Conservation (phyloP, 2,113 vertebrate species). For the Hippocampus barbouri region DNA sequence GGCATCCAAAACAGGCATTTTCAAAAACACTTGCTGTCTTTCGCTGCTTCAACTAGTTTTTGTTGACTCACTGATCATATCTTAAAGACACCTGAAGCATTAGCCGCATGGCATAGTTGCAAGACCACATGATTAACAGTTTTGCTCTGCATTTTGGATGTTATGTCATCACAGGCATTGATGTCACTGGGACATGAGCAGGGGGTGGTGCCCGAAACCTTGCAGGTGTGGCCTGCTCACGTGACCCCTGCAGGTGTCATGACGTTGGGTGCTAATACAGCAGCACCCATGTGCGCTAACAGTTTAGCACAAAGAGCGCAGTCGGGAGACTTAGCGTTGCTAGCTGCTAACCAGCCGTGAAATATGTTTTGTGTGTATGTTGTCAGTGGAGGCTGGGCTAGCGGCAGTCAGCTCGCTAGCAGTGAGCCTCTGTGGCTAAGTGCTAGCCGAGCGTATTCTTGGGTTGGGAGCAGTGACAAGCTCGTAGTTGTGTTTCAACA, state of each 20-base stretch:
- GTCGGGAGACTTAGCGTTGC: not conserved
- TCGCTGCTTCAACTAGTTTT: not conserved
- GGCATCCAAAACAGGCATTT: not conserved
- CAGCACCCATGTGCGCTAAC: not conserved
- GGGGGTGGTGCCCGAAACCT: not conserved
- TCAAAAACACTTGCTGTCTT: not conserved
- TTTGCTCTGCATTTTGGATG: not conserved
- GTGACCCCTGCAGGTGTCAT: not conserved
- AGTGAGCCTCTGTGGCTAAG: conserved; percentile 13
- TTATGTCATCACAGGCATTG: not conserved
- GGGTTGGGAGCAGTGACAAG: not conserved
- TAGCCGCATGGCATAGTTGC: not conserved
- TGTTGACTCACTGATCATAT: conserved; percentile 79
- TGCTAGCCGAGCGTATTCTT: not conserved
- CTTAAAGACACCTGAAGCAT: conserved; percentile 55
- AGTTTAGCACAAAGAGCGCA: not conserved
- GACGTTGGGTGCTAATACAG: not conserved
- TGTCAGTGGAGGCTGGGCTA: conserved; percentile 21
- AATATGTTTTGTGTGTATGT: not conserved
- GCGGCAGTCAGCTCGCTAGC: conserved; percentile 29
- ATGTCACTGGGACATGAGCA: not conserved
- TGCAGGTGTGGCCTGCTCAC: not conserved
- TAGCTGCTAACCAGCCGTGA: not conserved
- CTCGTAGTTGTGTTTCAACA: not conserved
- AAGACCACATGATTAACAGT: not conserved